phyloP scores from a whole-genome alignment of 64 coral and sea anemone species.

The Porites australiensis region DNA sequence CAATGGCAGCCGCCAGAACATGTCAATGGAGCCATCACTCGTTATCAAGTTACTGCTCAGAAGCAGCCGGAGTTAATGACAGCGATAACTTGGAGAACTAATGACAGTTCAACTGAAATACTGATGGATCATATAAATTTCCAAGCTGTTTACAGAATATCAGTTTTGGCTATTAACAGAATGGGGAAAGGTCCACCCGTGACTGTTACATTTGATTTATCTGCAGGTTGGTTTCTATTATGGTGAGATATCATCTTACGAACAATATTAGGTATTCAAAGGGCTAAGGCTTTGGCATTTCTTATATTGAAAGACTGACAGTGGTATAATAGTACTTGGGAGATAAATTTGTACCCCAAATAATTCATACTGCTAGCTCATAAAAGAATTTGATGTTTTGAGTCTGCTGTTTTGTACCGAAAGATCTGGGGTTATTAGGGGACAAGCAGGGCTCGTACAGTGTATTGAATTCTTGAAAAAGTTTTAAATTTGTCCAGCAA shows the following conservation, averaged over 20 bases:
- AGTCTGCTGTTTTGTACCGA: no score
- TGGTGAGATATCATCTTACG: no score
- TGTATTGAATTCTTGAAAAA: no score
- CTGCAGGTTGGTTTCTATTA: constrained; percentile 50
- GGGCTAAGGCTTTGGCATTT: background rate
- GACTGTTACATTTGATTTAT: constrained; percentile 73
- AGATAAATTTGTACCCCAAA: no score
- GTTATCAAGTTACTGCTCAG: constrained; percentile 68
- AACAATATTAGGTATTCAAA: background rate
- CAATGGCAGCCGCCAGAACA: constrained; percentile 71
- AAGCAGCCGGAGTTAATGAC: background rate
- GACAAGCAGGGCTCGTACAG: no score
- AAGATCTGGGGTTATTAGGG: no score
- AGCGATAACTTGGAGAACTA: constrained; percentile 19
- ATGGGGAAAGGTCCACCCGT: constrained; percentile 77
- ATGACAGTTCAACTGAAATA: constrained; percentile 43
- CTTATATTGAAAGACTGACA: background rate
- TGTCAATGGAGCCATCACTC: constrained; percentile 72
- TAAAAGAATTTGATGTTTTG: no score
- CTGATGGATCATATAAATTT: constrained; percentile 39
- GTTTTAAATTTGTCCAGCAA: no score
- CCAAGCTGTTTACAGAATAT: constrained; percentile 67
- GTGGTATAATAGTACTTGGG: no score
- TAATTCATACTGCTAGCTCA: no score
- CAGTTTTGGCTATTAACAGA: constrained; percentile 73